Base-by-base conservation (phyloP, 2,888 invertebrate genomes). In the Hypena proboscidalis region DNA sequence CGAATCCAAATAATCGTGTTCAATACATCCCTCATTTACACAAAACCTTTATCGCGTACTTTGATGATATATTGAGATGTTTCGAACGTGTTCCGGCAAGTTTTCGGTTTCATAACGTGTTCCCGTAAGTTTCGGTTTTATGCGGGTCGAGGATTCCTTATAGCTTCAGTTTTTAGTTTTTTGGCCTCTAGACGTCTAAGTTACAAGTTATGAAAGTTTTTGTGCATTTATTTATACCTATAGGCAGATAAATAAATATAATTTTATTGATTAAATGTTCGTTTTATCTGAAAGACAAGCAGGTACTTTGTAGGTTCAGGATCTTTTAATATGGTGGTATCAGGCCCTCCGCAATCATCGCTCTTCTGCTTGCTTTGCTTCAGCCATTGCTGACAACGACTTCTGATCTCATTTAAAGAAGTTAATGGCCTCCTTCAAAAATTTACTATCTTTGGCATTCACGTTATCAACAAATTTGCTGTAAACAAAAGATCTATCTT, bases 351-450 rank as follows among this genome's bases (percentile, higher is more conserved):
- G 77, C 80, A 22, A 89, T 88, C 82, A 89, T 72, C 48, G 76
- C 45, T 89, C 89, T 38, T 84, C 85, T 38, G 71, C 67, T 1
- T 86, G 87, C 64, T 84, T 90, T 77, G 79, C 68, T 2, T 79
- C 48, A 0, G 90, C 90, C 84, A 90, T 78, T 38, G 62, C 87
- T 35, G 87, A 85, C 39, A 90, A 66, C 5, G 85, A 85, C 59
- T 86, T 89, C 62, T 90, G 90, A 40, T 90, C 90, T 9, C 90
- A 53, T 56, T 90, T 90, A 41, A 84, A 90, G 76, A 66, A 90
- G 65, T 90, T 90, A 3, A 90, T 71, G 0, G 90, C 90, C 49
- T 90, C 90, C 26, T 77, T 72, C 6, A 79, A 61, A 56, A 77
- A 87, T 43, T 71, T 82, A 10, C 39, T 56, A 50, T 90, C 90